A percentile compares a stretch with the other conserved stretches of the same genome.
These are phyloP conservation scores for Epinotia demarniana DNA, from an alignment of 2,888 invertebrate species.

Conservation along the genomic window DNA sequence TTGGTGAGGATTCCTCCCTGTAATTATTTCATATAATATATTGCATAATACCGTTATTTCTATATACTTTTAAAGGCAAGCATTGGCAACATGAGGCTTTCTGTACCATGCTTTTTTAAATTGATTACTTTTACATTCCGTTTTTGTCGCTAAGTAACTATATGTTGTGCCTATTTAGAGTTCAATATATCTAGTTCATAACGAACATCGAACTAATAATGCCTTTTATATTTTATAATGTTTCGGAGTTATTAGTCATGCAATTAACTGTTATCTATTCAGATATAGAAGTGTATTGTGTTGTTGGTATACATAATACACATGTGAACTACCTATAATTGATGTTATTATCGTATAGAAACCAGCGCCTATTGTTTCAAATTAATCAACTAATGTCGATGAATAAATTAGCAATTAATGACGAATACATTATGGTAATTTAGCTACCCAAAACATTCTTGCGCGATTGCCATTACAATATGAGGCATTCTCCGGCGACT, in stretches of 20 bases:
- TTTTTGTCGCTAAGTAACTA: no score
- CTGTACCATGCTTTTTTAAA: no score
- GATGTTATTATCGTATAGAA: no score
- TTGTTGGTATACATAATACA: background rate
- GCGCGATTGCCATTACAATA: no score
- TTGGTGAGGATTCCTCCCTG: constrained; percentile 95
- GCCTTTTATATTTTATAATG: background rate
- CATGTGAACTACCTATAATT: background rate
- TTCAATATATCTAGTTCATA: no score
- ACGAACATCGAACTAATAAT: background rate
- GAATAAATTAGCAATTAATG: background rate
- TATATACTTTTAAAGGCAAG: background rate
- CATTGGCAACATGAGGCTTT: background rate
- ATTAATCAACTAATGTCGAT: background rate
- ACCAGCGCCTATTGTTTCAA: constrained; percentile 4
- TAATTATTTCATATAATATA: constrained; percentile 20
- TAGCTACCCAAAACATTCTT: no score
- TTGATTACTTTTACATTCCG: no score
- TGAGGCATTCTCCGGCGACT: no score
- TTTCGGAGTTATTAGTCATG: constrained; percentile 11
- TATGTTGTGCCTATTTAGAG: no score
- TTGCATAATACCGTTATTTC: no score
- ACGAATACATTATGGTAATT: no score
- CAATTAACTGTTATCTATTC: background rate
- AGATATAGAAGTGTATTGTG: background rate